Evolutionary conservation across 1,140 invertebrate genomes (phyloP).

Genomic region (Bombus sylvicola): DNA sequence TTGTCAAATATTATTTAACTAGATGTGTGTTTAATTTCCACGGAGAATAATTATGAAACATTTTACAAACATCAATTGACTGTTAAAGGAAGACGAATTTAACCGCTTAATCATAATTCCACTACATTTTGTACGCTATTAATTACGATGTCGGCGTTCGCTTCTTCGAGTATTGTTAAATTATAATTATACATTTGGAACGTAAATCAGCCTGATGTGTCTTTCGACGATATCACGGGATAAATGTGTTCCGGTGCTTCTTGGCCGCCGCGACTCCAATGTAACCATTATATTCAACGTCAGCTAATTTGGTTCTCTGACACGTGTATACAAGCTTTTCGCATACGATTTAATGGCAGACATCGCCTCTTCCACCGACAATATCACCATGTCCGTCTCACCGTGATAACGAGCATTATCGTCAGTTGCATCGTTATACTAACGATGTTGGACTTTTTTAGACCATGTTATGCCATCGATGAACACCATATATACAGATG

Average conservation of each 20-base stretch:
- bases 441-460: background rate
- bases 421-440: background rate
- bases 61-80: no score
- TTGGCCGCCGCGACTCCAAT: background rate
- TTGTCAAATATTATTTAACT: no score
- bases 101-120: no score
- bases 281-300: slow-evolving; percentile 21
- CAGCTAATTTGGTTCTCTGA: slow-evolving; percentile 16
- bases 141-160: background rate
- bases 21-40: no score
- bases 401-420: background rate
- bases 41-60: no score
- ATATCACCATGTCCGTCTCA: background rate
- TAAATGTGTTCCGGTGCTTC: slow-evolving; percentile 1
- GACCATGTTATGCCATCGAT: no score
- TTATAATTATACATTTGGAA: background rate
- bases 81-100: no score
- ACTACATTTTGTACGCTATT: no score
- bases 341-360: slow-evolving; percentile 22
- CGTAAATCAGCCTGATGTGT: background rate
- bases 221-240: background rate
- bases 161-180: background rate
- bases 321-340: background rate
- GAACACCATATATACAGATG: background rate
- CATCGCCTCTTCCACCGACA: background rate